Base-by-base conservation (phyloP, 2,888 invertebrate species). In the Drosophila neonasuta region DNA sequence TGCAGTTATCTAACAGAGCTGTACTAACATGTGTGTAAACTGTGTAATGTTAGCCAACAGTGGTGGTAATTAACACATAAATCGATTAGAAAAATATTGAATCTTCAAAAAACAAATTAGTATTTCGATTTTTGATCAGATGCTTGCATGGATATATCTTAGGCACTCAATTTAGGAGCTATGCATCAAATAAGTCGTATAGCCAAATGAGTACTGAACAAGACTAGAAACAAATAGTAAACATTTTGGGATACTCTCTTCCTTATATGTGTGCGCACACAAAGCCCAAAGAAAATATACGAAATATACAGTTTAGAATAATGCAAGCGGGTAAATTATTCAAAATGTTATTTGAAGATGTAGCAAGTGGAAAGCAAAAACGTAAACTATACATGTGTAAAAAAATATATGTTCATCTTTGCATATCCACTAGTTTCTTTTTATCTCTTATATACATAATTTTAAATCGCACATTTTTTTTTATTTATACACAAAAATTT, bases 381-480 rank as follows among this genome's bases (percentile, higher is more conserved):
- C 17, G 67, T 68, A 82, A 80, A 73, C 70, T 54, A 79, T 69
- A 63, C 67, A 69, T 79, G 64, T 77, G 71, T 75, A 80, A 80
- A 80, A 83, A 80, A 80, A 83, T 80, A 79, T 80, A 83, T 80
- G 59, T 70, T 61, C 55, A 56, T 58, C 60, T 63, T 68, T 79
- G 60, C 77, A 74, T 60, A 49, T 68, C 66, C 83, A 76, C 64
- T 44, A 45, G 62, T 60, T 24, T 6, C 34, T 30, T 9, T 30
- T 55, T 34, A 42, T 68, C 52, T 71, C 29, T 51, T 39, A 59
- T 81, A 81, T 79, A 55, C 79, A 81, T 75, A 84, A 59, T 39
- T 66, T 48, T 45, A 30, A 44, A 34, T 62, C 49, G 61, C 68
- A 64, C 61, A 61, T 44, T 42, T 46, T 66, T 32, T 32, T 30